Evolutionary conservation across 1,140 invertebrate genomes (phyloP), one percentile per base, ranked within the genome.

Genomic region (Agrypnia vestita): DNA sequence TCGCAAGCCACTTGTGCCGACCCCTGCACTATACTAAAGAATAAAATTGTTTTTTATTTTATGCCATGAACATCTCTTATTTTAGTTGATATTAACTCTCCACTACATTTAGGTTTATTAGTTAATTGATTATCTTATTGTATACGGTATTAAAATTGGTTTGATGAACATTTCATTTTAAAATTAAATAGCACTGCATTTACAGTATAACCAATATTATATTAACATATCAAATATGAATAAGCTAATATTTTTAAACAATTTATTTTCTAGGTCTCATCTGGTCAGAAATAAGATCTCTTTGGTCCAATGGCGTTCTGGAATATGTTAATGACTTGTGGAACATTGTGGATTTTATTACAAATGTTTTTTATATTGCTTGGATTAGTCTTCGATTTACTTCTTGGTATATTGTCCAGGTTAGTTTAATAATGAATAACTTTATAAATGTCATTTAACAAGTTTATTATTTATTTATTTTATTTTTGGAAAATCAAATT

Each of bases 341-440:
- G 98, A 99, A 99, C 86, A 96, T 98, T 83, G 94, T 99, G 4
- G 98, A 99, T 87, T 98, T 98, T 85, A 94, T 98, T 83, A 97
- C 96, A 15, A 98, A 98, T 87, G 92, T 94, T 80, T 96, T 99
- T 84, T 99, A 98, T 85, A 94, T 98, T 17, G 93, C 96, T 25
- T 99, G 97, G 94, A 93, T 99, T 71, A 92, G 93, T 78, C 90
- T 98, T 80, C 91, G 97, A 82, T 87, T 92, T 17, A 93, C 93
- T 0, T 91, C 95, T 0, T 95, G 93, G 91, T 93, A 93, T 82
- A 91, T 95, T 78, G 95, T 96, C 53, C 94, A 94, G 91, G 95
- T 96, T 88, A 86, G 15, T 0, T 19, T 21, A 17, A 62, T 25
- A n/a, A 59, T 19, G 75, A 51, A 3, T 51, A 11, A 3, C 49